Base-by-base conservation (phyloP, 2,113 vertebrate species). In the Pongo pygmaeus region DNA sequence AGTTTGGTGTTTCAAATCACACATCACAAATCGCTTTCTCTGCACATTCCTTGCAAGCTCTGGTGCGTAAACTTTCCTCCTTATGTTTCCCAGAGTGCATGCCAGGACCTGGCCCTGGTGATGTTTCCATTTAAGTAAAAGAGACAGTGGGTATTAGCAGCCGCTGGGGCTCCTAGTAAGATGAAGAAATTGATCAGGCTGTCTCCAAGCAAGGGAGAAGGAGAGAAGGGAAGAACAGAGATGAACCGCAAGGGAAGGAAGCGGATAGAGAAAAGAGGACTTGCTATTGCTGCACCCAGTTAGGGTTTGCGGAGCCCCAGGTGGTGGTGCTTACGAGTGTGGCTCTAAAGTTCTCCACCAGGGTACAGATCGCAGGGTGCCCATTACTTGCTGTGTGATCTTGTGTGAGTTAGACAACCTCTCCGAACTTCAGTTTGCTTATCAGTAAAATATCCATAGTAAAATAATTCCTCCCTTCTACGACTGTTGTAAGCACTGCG, bases 21-120 rank as follows among this genome's bases (percentile, higher is more conserved):
- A 74, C 80, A 23, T n/a, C 88, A 89, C 81, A 77, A 25, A 40
- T 78, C 64, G 40, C 59, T 93, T 95, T 89, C 94, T 88, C 89
- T 85, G 67, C 38, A 81, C 78, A 55, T 94, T 97, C 55, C 87
- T 89, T 85, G 67, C 27, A 84, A 52, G 79, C 59, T 52, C 40
- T 70, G 50, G 18, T 46, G 8, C 61, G 27, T 27, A 89, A 79
- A 64, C 74, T 40, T 57, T 35, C 86, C 8, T 7, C 79, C 52
- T 85, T 80, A 64, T 89, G 94, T 81, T 64, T 94, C 91, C 80
- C 17, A n/a, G 35, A 69, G 67, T 0, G 5, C 77, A 59, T 48
- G 40, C 83, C 77, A 85, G 77, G 38, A 88, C 35, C 88, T 38
- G 84, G 48, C 25, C 35, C 38, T 30, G 46, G 4, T 18, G 14